Percentiles rank a stretch among this genome's conserved stretches.
phyloP scores from a whole-genome alignment of 2,888 invertebrate species.

The Melikaiella ostensackeni region DNA sequence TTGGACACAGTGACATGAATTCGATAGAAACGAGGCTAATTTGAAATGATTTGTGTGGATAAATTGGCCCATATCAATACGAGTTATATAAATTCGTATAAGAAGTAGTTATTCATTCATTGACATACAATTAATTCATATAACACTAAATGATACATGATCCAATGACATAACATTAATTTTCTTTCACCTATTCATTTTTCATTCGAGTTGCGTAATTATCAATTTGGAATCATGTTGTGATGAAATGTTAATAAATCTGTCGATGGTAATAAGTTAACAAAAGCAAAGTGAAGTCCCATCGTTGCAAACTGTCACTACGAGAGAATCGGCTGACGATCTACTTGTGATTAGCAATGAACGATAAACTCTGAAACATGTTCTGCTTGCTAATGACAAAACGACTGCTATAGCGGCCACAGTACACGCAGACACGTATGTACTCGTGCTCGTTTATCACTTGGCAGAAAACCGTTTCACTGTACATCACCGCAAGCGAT shows the following conservation, averaged over 20 bases:
- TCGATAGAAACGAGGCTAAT: conserved; percentile 30
- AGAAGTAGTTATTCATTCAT: not conserved
- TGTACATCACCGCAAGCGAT: conserved; percentile 44
- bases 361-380: conserved; percentile 16
- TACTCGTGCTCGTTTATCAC: conserved; percentile 58
- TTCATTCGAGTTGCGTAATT: not conserved
- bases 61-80: conserved; percentile 11
- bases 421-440: conserved; percentile 8
- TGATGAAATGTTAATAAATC: conserved; percentile 4
- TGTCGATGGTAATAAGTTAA: conserved; percentile 5
- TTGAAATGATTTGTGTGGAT: conserved; percentile 29
- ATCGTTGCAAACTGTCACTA: conserved; percentile 14
- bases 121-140: not conserved
- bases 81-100: not conserved
- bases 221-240: conserved; percentile 2
- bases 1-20: conserved; percentile 37
- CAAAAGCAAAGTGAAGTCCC: conserved; percentile 23
- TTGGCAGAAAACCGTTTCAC: conserved; percentile 55
- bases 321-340: conserved; percentile 29
- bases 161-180: conserved; percentile 5
- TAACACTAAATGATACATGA: not conserved
- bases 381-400: conserved; percentile 46
- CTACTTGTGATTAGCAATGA: conserved; percentile 38
- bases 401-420: conserved; percentile 43
- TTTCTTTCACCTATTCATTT: not conserved